These are phyloP conservation scores for Drosophila nannoptera DNA, from an alignment of 1,140 invertebrate genomes.

Conservation along the genomic window DNA sequence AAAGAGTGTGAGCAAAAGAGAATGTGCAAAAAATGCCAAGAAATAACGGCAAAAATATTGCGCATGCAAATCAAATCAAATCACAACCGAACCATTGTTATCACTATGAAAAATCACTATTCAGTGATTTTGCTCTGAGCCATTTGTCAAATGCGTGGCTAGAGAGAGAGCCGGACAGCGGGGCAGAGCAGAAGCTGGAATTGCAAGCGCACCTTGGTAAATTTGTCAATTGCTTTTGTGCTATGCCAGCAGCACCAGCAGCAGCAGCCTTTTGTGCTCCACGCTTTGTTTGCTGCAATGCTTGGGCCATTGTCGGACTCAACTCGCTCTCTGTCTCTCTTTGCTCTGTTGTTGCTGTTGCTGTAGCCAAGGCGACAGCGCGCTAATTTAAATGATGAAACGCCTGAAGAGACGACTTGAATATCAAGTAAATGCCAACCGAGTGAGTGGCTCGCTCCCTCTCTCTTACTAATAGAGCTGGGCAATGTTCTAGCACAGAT, in stretches of 20 bases:
- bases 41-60: constrained; percentile 3
- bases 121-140: constrained; percentile 50
- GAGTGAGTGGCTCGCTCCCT: not conserved
- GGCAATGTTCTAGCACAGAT: constrained; percentile 39
- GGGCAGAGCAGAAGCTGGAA: not conserved
- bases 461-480: constrained; percentile 7
- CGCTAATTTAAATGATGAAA: constrained; percentile 74
- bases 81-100: constrained; percentile 48
- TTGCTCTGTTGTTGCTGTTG: not conserved
- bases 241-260: constrained; percentile 27
- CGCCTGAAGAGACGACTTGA: constrained; percentile 32
- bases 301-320: constrained; percentile 58
- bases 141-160: constrained; percentile 58
- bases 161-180: not conserved
- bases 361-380: constrained; percentile 57
- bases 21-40: not conserved
- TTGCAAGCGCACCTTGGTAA: constrained; percentile 51
- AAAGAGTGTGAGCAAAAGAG: not conserved
- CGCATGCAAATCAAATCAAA: constrained; percentile 58
- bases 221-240: constrained; percentile 69
- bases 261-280: constrained; percentile 53
- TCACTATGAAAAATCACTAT: constrained; percentile 61
- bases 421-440: constrained; percentile 9
- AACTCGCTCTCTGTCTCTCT: constrained; percentile 10
- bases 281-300: constrained; percentile 34